Percentiles rank a stretch among this genome's conserved stretches.
phyloP scores from a whole-genome alignment of 1,140 invertebrate genomes.

The Orchestia grillus region DNA sequence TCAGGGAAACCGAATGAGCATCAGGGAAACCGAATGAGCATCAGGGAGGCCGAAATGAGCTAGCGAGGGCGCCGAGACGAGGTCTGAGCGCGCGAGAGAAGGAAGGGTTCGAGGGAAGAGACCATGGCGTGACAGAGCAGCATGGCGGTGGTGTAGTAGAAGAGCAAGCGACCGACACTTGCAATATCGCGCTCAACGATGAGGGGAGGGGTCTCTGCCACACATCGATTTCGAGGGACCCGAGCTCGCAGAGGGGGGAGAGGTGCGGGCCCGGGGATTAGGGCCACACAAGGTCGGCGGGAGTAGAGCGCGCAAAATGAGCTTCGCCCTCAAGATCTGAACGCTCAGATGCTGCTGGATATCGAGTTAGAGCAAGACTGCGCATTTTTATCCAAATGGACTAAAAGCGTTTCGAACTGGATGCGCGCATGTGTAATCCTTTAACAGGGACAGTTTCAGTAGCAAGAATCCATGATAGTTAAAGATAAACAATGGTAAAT shows the following conservation, averaged over 20 bases:
- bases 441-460: not conserved
- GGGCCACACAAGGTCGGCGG: not conserved
- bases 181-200: slow-evolving; percentile 12
- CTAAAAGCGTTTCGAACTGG: not conserved
- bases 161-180: slow-evolving; percentile 27
- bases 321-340: not conserved
- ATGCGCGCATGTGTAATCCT: not conserved
- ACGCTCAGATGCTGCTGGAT: not conserved
- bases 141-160: not conserved
- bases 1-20: not conserved
- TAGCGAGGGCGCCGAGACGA: not conserved
- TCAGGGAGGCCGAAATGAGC: not conserved
- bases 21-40: not conserved
- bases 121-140: not conserved
- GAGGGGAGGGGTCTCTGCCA: slow-evolving; percentile 4
- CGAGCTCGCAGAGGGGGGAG: not conserved
- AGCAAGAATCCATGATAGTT: not conserved
- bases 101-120: not conserved
- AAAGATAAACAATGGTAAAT: not conserved
- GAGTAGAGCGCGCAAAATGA: slow-evolving; percentile 2
- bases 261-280: not conserved
- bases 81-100: not conserved
- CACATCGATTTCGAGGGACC: slow-evolving; percentile 24
- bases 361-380: not conserved
- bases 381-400: too few species aligned